Conservation (phyloP, 2,888 invertebrate species). For the Criorhina ranunculi region DNA sequence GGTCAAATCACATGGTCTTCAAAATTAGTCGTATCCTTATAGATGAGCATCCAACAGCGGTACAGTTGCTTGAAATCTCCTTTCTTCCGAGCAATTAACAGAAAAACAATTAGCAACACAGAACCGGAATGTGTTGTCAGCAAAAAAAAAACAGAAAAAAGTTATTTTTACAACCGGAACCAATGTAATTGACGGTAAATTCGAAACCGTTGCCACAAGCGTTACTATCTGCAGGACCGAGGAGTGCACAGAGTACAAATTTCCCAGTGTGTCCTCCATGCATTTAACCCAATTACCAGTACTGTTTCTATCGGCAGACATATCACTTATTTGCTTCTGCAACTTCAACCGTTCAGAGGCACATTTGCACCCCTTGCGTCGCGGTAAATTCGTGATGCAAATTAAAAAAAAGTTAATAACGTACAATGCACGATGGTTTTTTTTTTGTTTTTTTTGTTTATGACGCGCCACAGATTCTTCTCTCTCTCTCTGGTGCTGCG, state of each 20-base stretch:
- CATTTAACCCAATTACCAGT: too few species aligned
- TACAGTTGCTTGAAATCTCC: too few species aligned
- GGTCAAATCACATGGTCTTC: too few species aligned
- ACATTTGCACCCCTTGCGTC: background rate
- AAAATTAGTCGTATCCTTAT: too few species aligned
- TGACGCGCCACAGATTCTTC: background rate
- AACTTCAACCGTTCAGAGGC: background rate
- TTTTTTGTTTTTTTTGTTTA: constrained; percentile 2
- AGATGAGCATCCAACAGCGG: too few species aligned
- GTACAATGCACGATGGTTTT: constrained; percentile 29
- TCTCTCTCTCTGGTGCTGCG: background rate
- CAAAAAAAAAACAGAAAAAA: too few species aligned
- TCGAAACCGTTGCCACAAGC: background rate
- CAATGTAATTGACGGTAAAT: background rate
- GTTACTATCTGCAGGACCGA: background rate
- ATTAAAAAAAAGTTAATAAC: constrained; percentile 49
- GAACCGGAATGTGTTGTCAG: background rate
- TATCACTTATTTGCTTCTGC: background rate
- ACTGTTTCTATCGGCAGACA: too few species aligned
- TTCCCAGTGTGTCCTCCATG: too few species aligned
- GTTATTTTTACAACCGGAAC: background rate
- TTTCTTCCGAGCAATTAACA: too few species aligned
- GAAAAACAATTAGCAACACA: background rate
- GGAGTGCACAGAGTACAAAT: background rate
- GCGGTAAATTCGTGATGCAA: constrained; percentile 35